phyloP scores from a whole-genome alignment of 2,888 invertebrate species.

The Eudasyphora cyanicolor region DNA sequence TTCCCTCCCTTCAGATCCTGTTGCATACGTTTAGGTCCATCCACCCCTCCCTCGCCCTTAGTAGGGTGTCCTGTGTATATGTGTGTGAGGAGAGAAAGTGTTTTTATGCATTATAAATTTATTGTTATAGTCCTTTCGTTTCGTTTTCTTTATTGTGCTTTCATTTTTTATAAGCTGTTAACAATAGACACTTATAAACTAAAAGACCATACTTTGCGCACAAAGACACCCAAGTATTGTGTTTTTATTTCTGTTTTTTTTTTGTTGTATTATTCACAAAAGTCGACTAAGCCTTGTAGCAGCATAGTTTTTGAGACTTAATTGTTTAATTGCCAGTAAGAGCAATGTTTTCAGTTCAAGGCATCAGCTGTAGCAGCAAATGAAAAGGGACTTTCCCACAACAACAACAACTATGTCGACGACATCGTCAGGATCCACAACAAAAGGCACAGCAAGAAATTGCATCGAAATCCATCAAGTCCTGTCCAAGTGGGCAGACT shows the following conservation, averaged over 20 bases:
- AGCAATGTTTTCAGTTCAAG: constrained; percentile 64
- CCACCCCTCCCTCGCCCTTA: not conserved
- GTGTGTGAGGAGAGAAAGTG: constrained; percentile 17
- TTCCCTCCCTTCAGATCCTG: constrained; percentile 26
- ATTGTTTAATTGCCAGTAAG: constrained; percentile 64
- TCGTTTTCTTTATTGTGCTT: constrained; percentile 30
- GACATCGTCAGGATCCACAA: not conserved
- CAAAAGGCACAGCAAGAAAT: not conserved
- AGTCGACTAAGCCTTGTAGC: constrained; percentile 43
- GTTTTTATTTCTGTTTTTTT: constrained; percentile 38
- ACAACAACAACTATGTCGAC: not conserved
- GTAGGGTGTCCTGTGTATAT: not conserved
- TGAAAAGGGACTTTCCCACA: not conserved
- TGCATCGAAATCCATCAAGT: not conserved
- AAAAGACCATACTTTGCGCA: constrained; percentile 48
- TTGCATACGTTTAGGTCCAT: constrained; percentile 58
- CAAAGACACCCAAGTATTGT: constrained; percentile 31
- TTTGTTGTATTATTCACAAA: constrained; percentile 24
- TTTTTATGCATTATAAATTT: constrained; percentile 44
- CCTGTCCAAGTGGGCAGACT: not conserved
- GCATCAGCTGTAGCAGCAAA: constrained; percentile 55
- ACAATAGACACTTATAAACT: constrained; percentile 60
- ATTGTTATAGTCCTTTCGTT: constrained; percentile 48
- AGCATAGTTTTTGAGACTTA: constrained; percentile 57
- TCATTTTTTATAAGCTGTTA: constrained; percentile 40